Evolutionary conservation across 2,888 invertebrate genomes (phyloP), one percentile per base, ranked within the genome.

Genomic region (Brachyptera risi): DNA sequence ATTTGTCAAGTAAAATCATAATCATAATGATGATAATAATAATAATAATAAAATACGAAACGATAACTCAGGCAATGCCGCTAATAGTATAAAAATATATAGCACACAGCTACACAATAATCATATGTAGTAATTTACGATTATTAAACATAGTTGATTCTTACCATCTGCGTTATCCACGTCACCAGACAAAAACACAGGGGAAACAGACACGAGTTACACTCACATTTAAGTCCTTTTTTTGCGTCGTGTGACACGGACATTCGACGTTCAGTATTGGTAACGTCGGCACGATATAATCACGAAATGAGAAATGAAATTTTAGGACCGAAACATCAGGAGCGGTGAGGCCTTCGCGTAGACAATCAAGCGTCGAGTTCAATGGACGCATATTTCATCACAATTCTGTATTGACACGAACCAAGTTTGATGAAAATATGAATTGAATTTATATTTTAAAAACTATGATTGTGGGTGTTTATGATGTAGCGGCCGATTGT

Each of bases 11-110:
- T 60, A 58, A 44, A 50, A 42, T 21, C 56, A 50, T 40, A 58
- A 50, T 63, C 50, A 57, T 57, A 23, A 60, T 59, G 44, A 62
- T 44, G 40, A 54, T 58, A 58, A 62, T 47, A 44, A 56, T 35
- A 44, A 56, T 35, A 56, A 59, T 49, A 35, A 26, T 57, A 60
- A 47, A 59, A 47, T 49, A 24, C 38, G 44, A 54, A 60, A 60
- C 54, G 31, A 57, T 57, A 51, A 57, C 35, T 60, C 40, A 58
- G 57, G 37, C 51, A 61, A n/a, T n/a, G n/a, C n/a, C n/a, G n/a
- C n/a, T n/a, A n/a, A n/a, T n/a, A n/a, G n/a, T 42, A 17, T 42
- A 42, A 2, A 17, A 42, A 9, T 42, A 9, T 17, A 42, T 7
- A 15, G 17, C 42, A 19, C 5, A 31, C 31, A 31, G 31, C 31